Percentiles rank a stretch among this genome's conserved stretches.
Conservation (phyloP, 2,797 vertebrate genomes). For the Gymnothorax javanicus region DNA sequence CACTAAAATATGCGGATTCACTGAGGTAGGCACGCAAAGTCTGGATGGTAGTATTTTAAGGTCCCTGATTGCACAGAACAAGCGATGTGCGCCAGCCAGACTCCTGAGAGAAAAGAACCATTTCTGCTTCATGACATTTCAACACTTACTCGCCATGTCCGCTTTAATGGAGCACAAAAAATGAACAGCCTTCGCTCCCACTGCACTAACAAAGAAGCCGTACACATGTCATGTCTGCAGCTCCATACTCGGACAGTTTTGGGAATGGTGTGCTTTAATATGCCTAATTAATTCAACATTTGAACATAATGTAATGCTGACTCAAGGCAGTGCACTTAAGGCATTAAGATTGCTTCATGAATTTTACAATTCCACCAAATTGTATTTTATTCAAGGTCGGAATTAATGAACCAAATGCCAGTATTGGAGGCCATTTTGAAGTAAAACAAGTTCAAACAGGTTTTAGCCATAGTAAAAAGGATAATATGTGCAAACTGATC, state of each 20-base stretch:
- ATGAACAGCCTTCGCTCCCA: slow-evolving; percentile 25
- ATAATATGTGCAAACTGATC: background rate
- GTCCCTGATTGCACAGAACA: background rate
- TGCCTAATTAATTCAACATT: slow-evolving; percentile 41
- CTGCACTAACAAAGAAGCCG: background rate
- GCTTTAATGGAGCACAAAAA: slow-evolving; percentile 18
- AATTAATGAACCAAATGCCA: background rate
- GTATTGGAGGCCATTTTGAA: background rate
- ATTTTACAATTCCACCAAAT: slow-evolving; percentile 38
- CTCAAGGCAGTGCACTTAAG: slow-evolving; percentile 44
- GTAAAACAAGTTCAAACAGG: background rate
- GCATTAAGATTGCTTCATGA: slow-evolving; percentile 40
- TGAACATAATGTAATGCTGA: slow-evolving; percentile 45
- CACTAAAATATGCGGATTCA: slow-evolving; percentile 12
- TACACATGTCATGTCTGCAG: slow-evolving; percentile 42
- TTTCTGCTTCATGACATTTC: slow-evolving; percentile 29
- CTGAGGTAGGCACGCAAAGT: background rate
- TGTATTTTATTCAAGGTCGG: background rate
- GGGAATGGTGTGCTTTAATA: slow-evolving; percentile 38
- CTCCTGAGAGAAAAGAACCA: slow-evolving; percentile 30
- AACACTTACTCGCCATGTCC: slow-evolving; percentile 9
- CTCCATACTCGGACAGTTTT: slow-evolving; percentile 50
- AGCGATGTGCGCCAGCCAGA: slow-evolving; percentile 12
- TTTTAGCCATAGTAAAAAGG: background rate
- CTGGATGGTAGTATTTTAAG: slow-evolving; percentile 4